These are phyloP conservation scores for Sycobia sp. DNA, from an alignment of 1,140 invertebrate genomes.

Conservation along the genomic window DNA sequence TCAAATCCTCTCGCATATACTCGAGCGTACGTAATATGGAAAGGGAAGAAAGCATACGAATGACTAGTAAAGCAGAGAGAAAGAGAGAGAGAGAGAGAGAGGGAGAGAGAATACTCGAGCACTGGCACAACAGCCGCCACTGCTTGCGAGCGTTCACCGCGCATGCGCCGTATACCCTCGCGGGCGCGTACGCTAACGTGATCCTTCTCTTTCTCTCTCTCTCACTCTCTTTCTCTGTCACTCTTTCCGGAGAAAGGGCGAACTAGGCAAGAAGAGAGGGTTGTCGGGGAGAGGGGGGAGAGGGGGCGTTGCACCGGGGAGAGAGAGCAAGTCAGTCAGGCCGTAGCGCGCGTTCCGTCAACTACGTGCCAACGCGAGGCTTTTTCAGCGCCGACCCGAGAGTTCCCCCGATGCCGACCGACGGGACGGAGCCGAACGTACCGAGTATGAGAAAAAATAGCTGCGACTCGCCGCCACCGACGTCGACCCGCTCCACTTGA, in stretches of 20 bases:
- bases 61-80: background rate
- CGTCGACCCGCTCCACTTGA: background rate
- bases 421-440: background rate
- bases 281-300: conserved; percentile 40
- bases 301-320: conserved; percentile 47
- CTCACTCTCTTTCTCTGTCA: too few relatives aligned
- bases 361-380: conserved; percentile 48
- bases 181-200: background rate
- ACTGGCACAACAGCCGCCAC: background rate
- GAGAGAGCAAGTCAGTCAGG: conserved; percentile 61
- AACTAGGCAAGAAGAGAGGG: too few relatives aligned
- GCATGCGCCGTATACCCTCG: background rate
- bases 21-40: background rate
- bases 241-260: too few relatives aligned
- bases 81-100: conserved; percentile 6
- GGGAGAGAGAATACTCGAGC: background rate
- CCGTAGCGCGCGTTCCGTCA: conserved; percentile 61
- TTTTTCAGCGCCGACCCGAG: background rate
- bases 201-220: too few relatives aligned
- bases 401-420: background rate
- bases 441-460: background rate
- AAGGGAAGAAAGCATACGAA: too few relatives aligned
- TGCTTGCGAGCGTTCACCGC: conserved; percentile 7
- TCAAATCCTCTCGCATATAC: background rate
- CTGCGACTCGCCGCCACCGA: background rate